Evolutionary conservation across 1,140 invertebrate species (phyloP).

Genomic region (Rhyacophila brunnea): DNA sequence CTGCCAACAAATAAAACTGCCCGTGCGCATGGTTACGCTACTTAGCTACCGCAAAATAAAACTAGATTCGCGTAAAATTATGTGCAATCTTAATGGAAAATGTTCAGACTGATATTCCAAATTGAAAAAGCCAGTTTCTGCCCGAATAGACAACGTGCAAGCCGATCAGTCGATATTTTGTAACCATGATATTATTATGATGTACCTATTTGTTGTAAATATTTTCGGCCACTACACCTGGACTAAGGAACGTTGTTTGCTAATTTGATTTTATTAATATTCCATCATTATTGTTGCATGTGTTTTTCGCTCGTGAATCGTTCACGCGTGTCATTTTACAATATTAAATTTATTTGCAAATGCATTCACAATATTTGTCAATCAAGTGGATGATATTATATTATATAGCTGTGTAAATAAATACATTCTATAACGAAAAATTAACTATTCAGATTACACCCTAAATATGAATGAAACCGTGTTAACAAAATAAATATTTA

Average conservation of each 20-base stretch:
- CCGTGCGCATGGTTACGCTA: background rate
- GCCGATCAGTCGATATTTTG: background rate
- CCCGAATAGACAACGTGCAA: too few relatives aligned
- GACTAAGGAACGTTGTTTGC: background rate
- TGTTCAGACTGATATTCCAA: too few relatives aligned
- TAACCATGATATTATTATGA: background rate
- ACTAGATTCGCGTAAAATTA: background rate
- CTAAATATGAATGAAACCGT: background rate
- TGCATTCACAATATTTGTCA: too few relatives aligned
- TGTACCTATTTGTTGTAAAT: background rate
- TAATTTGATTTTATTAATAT: background rate
- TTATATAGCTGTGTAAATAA: too few relatives aligned
- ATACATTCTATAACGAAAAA: too few relatives aligned
- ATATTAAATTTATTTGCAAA: too few relatives aligned
- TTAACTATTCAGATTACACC: too few relatives aligned
- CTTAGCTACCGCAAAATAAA: background rate
- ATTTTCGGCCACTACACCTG: background rate
- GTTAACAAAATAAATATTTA: background rate
- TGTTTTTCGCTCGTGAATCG: too few relatives aligned
- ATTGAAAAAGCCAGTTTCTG: too few relatives aligned
- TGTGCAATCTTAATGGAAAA: background rate
- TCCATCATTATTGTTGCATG: background rate
- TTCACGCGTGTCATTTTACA: too few relatives aligned
- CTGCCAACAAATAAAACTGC: background rate
- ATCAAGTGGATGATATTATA: too few relatives aligned